Base-by-base conservation (phyloP, 1,140 invertebrate genomes). In the Panonychus citri region DNA sequence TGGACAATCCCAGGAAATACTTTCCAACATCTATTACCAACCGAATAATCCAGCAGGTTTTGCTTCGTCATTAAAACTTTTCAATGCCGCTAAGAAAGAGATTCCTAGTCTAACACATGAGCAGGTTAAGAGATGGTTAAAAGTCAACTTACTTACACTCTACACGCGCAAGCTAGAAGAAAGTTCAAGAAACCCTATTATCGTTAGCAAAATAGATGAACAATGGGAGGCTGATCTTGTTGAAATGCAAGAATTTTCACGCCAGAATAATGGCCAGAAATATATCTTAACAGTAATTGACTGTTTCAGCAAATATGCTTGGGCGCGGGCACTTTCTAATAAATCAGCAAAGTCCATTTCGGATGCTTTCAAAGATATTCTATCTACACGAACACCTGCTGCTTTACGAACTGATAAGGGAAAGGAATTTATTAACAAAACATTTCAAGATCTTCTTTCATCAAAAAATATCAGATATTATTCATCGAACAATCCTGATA, bases 391-490 rank as follows among this genome's bases (percentile, higher is more conserved):
- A 3, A 48, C 21, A 2, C 58, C 60, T 17, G 10, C 21, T 7
- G 59, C 39, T 10, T 3, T 57, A 25, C 53, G 54, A 24, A 57
- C 59, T 10, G 42, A 59, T 56, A 8, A 5, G 21, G 57, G 57
- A n/a, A 61, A 12, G 10, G 58, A 56, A 27, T 61, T 60, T 54
- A 46, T 8, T 27, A 61, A 61, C 42, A 48, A n/a, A 40, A 50
- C 24, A 24, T 65, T 70, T 58, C 46, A 66, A 59, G 30, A 40
- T 26, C 48, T 67, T 39, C 60, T 71, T 61, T 58, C 60, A 56
- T 26, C 55, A 66, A 27, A 63, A 64, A 59, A 64, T 15, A 68
- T 73, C 48, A 66, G 71, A 60, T 62, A 71, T 59, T 73, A 70
- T 61, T 8, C 30, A 10, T 67, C 62, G 3, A 70, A 68, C 21